Evolutionary conservation across 1,140 invertebrate genomes (phyloP).

Genomic region (Venturia canescens): DNA sequence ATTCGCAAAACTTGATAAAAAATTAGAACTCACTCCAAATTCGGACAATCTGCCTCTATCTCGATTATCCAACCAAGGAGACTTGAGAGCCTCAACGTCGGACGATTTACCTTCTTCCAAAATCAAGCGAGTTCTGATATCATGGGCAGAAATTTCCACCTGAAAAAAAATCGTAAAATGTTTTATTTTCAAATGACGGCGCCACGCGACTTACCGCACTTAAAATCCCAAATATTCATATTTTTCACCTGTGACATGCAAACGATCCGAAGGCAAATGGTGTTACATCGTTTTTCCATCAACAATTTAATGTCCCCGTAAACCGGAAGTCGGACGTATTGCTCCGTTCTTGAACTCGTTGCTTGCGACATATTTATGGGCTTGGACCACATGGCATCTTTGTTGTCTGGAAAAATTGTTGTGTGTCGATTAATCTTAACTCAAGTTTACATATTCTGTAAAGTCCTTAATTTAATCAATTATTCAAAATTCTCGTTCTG

Average conservation of each 20-base stretch:
- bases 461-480: no score
- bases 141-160: conserved; percentile 82
- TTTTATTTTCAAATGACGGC: background rate
- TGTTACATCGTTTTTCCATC: conserved; percentile 78
- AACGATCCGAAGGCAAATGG: conserved; percentile 79
- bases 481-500: no score
- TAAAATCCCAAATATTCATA: background rate
- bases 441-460: background rate
- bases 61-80: background rate
- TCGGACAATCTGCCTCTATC: background rate
- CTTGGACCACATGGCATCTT: conserved; percentile 63
- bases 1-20: background rate
- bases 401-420: background rate
- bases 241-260: conserved; percentile 78
- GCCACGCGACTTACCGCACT: background rate
- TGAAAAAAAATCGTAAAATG: background rate
- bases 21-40: conserved; percentile 2
- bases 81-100: background rate
- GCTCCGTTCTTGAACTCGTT: conserved; percentile 72
- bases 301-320: conserved; percentile 85
- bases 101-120: conserved; percentile 60
- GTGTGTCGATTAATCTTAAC: conserved; percentile 50
- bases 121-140: conserved; percentile 81
- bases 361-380: conserved; percentile 64
- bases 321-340: conserved; percentile 82